These are phyloP conservation scores for Aphis craccivora DNA, from an alignment of 1,140 invertebrate genomes.

Conservation along the genomic window DNA sequence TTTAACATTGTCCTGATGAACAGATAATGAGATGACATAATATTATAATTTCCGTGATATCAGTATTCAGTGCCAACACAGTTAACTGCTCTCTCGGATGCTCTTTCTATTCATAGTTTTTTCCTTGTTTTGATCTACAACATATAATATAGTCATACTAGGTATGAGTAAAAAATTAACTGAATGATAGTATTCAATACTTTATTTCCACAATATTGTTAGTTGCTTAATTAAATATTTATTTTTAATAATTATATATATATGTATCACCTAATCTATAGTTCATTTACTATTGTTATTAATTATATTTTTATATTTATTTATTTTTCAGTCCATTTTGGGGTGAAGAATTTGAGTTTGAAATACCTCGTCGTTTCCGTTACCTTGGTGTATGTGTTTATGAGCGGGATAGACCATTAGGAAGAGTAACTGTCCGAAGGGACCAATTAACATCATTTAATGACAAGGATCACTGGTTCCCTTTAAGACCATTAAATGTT, in stretches of 20 bases:
- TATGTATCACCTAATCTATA: not conserved
- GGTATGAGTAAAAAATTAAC: no score
- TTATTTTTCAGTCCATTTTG: conserved; percentile 80
- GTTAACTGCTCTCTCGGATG: not conserved
- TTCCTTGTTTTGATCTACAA: not conserved
- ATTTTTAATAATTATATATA: not conserved
- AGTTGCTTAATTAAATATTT: not conserved
- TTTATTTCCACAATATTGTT: conserved; percentile 1
- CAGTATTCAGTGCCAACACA: not conserved
- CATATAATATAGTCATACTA: not conserved
- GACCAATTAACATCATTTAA: conserved; percentile 86
- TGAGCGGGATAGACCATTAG: conserved; percentile 80
- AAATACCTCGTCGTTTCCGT: conserved; percentile 86
- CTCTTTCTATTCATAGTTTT: not conserved
- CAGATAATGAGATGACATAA: no score
- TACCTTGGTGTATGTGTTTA: conserved; percentile 88
- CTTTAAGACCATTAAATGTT: conserved; percentile 81
- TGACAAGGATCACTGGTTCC: conserved; percentile 92
- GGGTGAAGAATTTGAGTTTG: conserved; percentile 91
- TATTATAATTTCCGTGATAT: not conserved
- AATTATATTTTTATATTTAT: conserved; percentile 40
- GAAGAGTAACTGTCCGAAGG: conserved; percentile 87
- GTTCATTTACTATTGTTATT: not conserved
- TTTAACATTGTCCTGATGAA: not conserved
- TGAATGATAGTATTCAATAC: not conserved